These are phyloP conservation scores for Sceloporus tristichus DNA, from an alignment of 2,113 vertebrate genomes.

Conservation along the genomic window DNA sequence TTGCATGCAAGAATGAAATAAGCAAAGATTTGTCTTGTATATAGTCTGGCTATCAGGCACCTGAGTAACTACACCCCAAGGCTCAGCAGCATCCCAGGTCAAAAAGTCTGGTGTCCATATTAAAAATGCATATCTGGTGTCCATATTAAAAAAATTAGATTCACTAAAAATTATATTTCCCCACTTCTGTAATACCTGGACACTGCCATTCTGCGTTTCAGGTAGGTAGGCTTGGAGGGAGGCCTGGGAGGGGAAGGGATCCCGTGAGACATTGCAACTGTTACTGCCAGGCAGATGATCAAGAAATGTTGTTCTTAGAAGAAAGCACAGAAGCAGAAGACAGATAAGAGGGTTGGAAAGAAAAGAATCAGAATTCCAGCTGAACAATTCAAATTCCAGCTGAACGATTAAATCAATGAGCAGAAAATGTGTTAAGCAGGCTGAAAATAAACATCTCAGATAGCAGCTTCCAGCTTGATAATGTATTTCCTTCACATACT, in stretches of 20 bases:
- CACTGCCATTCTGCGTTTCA: background rate
- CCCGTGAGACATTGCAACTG: background rate
- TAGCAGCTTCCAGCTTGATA: constrained; percentile 6
- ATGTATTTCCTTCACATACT: constrained; percentile 18
- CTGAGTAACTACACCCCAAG: background rate
- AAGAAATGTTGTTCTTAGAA: background rate
- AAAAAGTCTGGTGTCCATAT: background rate
- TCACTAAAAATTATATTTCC: background rate
- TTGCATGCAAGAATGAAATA: too few relatives aligned
- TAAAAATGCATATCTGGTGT: background rate
- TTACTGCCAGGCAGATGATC: background rate
- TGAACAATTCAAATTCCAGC: constrained; percentile 22
- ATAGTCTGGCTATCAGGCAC: background rate
- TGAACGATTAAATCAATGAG: constrained; percentile 26
- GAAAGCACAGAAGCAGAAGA: constrained; percentile 8
- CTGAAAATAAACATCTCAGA: constrained; percentile 4
- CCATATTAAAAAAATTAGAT: background rate
- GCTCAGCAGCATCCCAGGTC: background rate
- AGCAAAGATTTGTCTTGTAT: too few relatives aligned
- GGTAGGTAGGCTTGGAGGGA: background rate
- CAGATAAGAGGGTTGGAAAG: background rate
- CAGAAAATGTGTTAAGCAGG: background rate
- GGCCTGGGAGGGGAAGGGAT: background rate
- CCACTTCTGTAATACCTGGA: background rate
- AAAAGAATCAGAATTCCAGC: background rate